Evolutionary conservation across 92 coral and sea anemone genomes (phyloP).

Genomic region (Virgularia gustaviana): DNA sequence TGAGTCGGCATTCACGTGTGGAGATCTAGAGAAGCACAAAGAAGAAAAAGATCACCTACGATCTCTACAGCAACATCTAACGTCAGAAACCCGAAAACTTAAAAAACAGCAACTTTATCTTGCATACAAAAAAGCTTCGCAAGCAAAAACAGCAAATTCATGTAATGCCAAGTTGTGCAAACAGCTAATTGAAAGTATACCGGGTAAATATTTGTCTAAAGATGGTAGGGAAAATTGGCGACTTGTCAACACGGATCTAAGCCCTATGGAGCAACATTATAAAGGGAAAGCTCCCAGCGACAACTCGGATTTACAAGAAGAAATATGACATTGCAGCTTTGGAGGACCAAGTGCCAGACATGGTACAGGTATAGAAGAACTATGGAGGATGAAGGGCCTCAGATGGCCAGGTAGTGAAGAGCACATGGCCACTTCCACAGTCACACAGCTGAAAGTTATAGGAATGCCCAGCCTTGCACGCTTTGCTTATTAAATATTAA

Average conservation of each 20-base stretch:
- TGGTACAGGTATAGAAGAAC: background rate
- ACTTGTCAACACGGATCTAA: conserved; percentile 16
- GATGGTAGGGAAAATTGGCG: conserved; percentile 21
- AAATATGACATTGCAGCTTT: background rate
- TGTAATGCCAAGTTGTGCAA: conserved; percentile 4
- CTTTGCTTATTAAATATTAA: no score
- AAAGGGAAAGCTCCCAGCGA: conserved; percentile 22
- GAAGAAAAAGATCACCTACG: conserved; percentile 12
- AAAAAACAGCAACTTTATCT: conserved; percentile 9
- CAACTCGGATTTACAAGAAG: conserved; percentile 7
- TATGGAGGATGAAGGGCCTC: conserved; percentile 4
- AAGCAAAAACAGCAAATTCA: conserved; percentile 14
- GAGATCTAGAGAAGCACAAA: conserved; percentile 17
- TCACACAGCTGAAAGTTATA: background rate
- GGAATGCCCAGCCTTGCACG: background rate
- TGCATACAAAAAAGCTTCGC: background rate
- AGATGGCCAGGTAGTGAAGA: conserved; percentile 12
- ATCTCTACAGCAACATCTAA: background rate
- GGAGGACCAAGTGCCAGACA: conserved; percentile 1
- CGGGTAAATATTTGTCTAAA: conserved; percentile 5
- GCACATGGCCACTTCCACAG: background rate
- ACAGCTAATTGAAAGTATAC: background rate
- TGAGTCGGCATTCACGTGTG: conserved; percentile 10
- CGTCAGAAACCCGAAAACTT: conserved; percentile 2
- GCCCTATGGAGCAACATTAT: conserved; percentile 7